Conservation (phyloP, 2,113 vertebrate genomes). For the Xenopus borealis region DNA sequence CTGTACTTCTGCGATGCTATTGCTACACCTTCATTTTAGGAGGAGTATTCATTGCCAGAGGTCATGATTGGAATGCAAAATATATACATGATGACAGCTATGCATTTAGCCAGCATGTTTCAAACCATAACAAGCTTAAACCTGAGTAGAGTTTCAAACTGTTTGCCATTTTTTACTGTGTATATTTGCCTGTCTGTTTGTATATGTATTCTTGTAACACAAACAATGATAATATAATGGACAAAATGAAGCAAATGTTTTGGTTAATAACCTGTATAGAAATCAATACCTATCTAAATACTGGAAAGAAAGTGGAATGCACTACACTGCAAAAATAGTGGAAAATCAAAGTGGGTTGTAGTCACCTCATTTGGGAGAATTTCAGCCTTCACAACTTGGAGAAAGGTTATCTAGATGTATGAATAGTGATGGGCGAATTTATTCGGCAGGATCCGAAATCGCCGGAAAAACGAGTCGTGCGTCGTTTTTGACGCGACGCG, state of each 20-base stretch:
- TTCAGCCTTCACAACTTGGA: too few relatives aligned
- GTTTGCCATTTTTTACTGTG: conserved; percentile 19
- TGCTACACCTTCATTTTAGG: conserved; percentile 56
- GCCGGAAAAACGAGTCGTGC: too few relatives aligned
- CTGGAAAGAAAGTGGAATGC: too few relatives aligned
- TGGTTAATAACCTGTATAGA: conserved; percentile 25
- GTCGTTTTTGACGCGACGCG: too few relatives aligned
- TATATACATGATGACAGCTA: conserved; percentile 53
- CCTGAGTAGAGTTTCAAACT: conserved; percentile 28
- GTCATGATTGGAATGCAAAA: conserved; percentile 60
- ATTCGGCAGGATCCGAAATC: too few relatives aligned
- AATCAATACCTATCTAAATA: conserved; percentile 2
- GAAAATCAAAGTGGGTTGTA: too few relatives aligned
- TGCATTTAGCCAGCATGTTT: conserved; percentile 55
- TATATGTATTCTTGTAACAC: conserved; percentile 19
- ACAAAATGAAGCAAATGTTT: too few relatives aligned
- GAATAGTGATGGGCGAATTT: too few relatives aligned
- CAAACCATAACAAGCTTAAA: conserved; percentile 38
- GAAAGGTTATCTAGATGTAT: too few relatives aligned
- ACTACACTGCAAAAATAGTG: too few relatives aligned
- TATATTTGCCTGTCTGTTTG: conserved; percentile 10
- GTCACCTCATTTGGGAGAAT: too few relatives aligned
- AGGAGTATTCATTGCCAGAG: conserved; percentile 58
- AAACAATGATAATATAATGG: conserved; percentile 12
- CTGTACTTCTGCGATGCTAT: conserved; percentile 49